Evolutionary conservation across 2,888 invertebrate genomes (phyloP).

Genomic region (Peribatodes rhomboidaria): DNA sequence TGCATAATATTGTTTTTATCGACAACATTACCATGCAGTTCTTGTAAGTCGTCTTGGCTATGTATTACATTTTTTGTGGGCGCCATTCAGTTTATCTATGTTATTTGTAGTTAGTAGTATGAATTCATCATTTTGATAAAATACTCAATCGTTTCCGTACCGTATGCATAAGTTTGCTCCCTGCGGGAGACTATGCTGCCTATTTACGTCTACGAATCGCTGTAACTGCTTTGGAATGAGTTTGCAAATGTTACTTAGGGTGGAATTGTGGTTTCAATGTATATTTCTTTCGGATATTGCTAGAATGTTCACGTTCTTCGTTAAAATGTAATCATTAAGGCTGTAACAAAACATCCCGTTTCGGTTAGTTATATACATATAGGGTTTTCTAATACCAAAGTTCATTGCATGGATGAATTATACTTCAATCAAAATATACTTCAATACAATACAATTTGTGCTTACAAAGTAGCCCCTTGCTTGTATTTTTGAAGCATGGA

Average conservation of each 20-base stretch:
- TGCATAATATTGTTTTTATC: too few species aligned
- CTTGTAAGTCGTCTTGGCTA: too few species aligned
- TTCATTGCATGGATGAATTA: too few species aligned
- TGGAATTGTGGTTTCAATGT: constrained; percentile 6
- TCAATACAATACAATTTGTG: too few species aligned
- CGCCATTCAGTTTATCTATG: too few species aligned
- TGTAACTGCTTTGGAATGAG: constrained; percentile 42
- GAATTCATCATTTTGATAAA: not conserved
- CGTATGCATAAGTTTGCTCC: constrained; percentile 17
- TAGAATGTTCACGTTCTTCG: not conserved
- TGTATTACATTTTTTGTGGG: too few species aligned
- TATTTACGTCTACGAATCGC: constrained; percentile 43
- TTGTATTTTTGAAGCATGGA: too few species aligned
- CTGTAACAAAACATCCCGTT: not conserved
- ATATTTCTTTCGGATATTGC: not conserved
- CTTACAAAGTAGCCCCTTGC: too few species aligned
- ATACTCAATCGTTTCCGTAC: constrained; percentile 4
- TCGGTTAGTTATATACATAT: too few species aligned
- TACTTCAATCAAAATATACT: too few species aligned
- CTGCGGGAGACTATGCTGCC: constrained; percentile 28
- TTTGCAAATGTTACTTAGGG: constrained; percentile 22
- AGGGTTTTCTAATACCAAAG: too few species aligned
- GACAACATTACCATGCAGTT: too few species aligned
- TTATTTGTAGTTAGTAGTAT: not conserved
- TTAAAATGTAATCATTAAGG: not conserved